Evolutionary conservation across 2,888 invertebrate genomes (phyloP).

Genomic region (Epirrhoe alternata): DNA sequence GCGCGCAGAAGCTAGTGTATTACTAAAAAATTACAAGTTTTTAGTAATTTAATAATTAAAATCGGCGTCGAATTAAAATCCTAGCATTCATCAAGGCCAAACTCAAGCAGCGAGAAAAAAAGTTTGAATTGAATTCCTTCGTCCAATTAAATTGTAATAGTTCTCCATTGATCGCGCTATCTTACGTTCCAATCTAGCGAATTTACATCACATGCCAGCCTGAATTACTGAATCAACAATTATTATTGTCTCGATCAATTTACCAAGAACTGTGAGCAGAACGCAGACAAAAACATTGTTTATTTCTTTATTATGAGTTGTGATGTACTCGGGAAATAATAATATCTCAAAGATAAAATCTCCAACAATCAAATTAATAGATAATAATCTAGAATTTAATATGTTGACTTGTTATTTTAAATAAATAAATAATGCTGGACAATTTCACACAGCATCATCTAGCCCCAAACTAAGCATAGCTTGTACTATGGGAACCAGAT

Average conservation of each 20-base stretch:
- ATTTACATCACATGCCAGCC: constrained; percentile 10
- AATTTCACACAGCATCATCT: no score
- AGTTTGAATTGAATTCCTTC: constrained; percentile 13
- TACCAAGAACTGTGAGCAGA: background rate
- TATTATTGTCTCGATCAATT: constrained; percentile 15
- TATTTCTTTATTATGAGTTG: background rate
- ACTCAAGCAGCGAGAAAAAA: constrained; percentile 7
- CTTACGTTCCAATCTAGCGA: constrained; percentile 23
- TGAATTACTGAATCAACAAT: constrained; percentile 20
- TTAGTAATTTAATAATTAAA: no score
- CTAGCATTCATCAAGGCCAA: background rate
- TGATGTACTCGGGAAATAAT: background rate
- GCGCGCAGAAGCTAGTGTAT: no score
- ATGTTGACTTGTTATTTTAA: no score
- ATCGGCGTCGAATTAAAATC: no score
- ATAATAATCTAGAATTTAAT: no score
- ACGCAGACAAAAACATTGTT: background rate
- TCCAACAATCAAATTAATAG: no score
- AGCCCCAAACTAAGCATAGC: no score
- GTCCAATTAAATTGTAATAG: constrained; percentile 15
- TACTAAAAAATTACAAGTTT: no score
- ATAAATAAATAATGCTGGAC: no score
- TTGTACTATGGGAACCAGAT: no score
- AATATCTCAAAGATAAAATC: no score
- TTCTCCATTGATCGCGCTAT: constrained; percentile 21